Conservation (phyloP, 2,797 vertebrate genomes). For the Xenentodon cancila region DNA sequence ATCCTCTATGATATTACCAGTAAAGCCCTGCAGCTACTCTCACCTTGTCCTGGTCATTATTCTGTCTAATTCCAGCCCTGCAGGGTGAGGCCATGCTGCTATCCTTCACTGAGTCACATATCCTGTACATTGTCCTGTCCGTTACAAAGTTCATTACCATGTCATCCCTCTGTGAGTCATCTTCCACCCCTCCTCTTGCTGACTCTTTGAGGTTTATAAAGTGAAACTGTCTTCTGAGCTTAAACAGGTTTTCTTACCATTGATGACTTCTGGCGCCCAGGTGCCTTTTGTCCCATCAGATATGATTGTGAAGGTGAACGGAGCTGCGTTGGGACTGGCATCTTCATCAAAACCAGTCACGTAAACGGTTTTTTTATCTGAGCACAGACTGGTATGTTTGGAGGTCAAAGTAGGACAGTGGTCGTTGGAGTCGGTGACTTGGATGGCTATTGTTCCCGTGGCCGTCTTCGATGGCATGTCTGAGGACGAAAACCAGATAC, state of each 20-base stretch:
- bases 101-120: too few relatives aligned
- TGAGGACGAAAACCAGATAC: constrained; percentile 57
- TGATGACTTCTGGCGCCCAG: constrained; percentile 83
- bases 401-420: constrained; percentile 87
- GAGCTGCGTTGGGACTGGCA: constrained; percentile 79
- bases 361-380: constrained; percentile 72
- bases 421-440: constrained; percentile 88
- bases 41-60: too few relatives aligned
- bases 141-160: too few relatives aligned
- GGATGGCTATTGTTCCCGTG: constrained; percentile 90
- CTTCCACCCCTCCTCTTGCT: too few relatives aligned
- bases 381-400: constrained; percentile 76
- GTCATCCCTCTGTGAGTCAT: too few relatives aligned
- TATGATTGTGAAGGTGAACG: constrained; percentile 85
- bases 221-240: too few relatives aligned
- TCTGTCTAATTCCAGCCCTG: too few relatives aligned
- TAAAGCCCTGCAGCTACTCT: too few relatives aligned
- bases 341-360: constrained; percentile 87
- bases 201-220: too few relatives aligned
- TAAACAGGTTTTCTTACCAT: constrained; percentile 79
- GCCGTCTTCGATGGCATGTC: constrained; percentile 86
- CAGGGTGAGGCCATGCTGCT: too few relatives aligned
- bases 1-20: too few relatives aligned
- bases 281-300: constrained; percentile 74
- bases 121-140: too few relatives aligned